Evolutionary conservation across 2,888 invertebrate genomes (phyloP), one percentile per base, ranked within the genome.

Genomic region (Lycocerus yunnanus): DNA sequence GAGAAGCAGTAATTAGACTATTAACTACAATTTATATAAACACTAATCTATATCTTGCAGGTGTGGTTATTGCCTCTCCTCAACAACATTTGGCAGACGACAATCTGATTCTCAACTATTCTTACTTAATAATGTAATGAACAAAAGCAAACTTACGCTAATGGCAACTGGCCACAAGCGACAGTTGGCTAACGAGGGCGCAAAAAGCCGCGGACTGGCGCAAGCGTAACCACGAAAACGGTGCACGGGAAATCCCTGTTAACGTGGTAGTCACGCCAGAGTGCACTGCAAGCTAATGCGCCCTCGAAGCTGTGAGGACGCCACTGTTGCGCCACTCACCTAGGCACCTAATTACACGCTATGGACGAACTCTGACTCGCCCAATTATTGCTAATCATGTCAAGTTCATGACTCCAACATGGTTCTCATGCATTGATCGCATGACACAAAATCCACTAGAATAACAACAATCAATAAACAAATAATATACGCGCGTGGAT

Each of bases 341-440:
- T 86, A 86, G 86, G 86, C 86, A 86, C 86, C 87, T 86, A 86
- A 85, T 84, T 83, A 83, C 80, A 86, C 84, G 83, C 84, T 86
- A 86, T 86, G 86, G 84, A 83, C 84, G 84, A 84, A 81, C 83
- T 82, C 79, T 80, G 79, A 84, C 81, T 82, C 84, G 84, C 84
- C 83, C 85, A 85, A 84, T 86, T 86, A 85, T 86, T 86, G 85
- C 85, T 86, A 85, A 85, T 84, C 83, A 82, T 85, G 83, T 84
- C 79, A 77, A 84, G 85, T 86, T 84, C 85, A 84, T 83, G 81
- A 84, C 82, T 82, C 82, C 83, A 83, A 83, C 83, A 83, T 81
- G 81, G 81, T 80, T 78, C 79, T 70, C 79, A 76, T 79, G 78
- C 78, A 74, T 79, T 77, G 67, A 80, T 78, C 78, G 80, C 80